Percentiles rank a stretch among this genome's conserved stretches.
Evolutionary conservation across 2,113 vertebrate species (phyloP).

Genomic region (Hydrolagus affinis): DNA sequence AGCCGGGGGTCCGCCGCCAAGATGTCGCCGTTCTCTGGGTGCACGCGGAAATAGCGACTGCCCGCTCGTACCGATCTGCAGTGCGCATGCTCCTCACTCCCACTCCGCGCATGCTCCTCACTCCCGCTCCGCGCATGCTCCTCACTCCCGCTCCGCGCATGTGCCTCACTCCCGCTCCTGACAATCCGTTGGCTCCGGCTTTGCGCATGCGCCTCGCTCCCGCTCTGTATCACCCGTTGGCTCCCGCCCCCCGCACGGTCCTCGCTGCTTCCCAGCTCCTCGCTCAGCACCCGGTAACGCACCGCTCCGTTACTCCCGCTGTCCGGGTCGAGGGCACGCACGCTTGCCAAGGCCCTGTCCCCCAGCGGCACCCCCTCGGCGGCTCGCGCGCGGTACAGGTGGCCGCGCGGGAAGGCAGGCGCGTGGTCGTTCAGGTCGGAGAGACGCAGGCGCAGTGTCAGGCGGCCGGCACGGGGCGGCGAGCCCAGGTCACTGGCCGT

Average conservation of each 20-base stretch:
- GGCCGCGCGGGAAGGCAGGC: conserved; percentile 58
- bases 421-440: conserved; percentile 71
- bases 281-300: conserved; percentile 47
- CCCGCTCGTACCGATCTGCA: too few relatives aligned
- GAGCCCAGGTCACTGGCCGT: conserved; percentile 63
- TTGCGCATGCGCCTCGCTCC: too few relatives aligned
- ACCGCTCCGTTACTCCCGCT: conserved; percentile 62
- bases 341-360: conserved; percentile 60
- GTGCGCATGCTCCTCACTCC: too few relatives aligned
- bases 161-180: too few relatives aligned
- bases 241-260: too few relatives aligned
- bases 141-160: too few relatives aligned
- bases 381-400: conserved; percentile 52
- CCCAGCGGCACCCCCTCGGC: conserved; percentile 57
- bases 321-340: conserved; percentile 66
- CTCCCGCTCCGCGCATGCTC: too few relatives aligned
- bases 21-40: conserved; percentile 20
- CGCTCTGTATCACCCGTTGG: too few relatives aligned
- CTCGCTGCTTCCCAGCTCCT: not conserved
- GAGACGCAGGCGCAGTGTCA: conserved; percentile 58
- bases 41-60: too few relatives aligned
- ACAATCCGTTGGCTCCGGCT: too few relatives aligned
- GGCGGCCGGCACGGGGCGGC: conserved; percentile 60
- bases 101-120: too few relatives aligned
- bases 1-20: conserved; percentile 25